Conservation (phyloP, 2,113 vertebrate species). For the Dascyllus trimaculatus region DNA sequence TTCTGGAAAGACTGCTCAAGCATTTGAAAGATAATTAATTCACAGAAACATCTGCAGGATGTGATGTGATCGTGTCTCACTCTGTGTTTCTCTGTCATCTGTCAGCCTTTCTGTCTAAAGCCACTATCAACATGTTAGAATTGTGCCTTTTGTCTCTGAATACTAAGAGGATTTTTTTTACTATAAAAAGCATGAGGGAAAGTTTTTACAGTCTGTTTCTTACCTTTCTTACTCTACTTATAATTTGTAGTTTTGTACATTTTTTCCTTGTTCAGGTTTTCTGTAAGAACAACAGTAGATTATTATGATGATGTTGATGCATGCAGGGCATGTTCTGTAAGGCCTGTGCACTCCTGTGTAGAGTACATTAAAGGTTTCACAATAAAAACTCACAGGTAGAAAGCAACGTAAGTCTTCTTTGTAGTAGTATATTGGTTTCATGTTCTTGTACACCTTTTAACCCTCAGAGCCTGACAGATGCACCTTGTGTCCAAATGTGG, state of each 20-base stretch:
- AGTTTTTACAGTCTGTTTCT: constrained; percentile 17
- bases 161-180: constrained; percentile 18
- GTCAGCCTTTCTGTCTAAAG: constrained; percentile 23
- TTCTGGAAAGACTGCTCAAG: constrained; percentile 48
- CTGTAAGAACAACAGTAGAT: constrained; percentile 45
- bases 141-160: constrained; percentile 41
- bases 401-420: constrained; percentile 22
- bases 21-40: constrained; percentile 23
- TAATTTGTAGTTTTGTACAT: constrained; percentile 67
- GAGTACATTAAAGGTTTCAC: constrained; percentile 57
- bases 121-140: constrained; percentile 29
- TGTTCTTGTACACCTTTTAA: background rate
- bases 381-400: constrained; percentile 76
- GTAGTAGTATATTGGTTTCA: background rate
- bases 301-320: constrained; percentile 56
- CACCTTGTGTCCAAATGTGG: background rate
- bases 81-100: background rate
- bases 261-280: constrained; percentile 44
- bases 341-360: constrained; percentile 69
- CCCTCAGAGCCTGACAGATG: no score
- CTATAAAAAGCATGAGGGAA: constrained; percentile 43
- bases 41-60: constrained; percentile 41
- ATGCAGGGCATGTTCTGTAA: constrained; percentile 81
- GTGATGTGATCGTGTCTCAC: background rate
- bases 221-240: constrained; percentile 19